These are phyloP conservation scores for Achatina immaculata DNA, from an alignment of 1,140 invertebrate genomes.

Conservation along the genomic window DNA sequence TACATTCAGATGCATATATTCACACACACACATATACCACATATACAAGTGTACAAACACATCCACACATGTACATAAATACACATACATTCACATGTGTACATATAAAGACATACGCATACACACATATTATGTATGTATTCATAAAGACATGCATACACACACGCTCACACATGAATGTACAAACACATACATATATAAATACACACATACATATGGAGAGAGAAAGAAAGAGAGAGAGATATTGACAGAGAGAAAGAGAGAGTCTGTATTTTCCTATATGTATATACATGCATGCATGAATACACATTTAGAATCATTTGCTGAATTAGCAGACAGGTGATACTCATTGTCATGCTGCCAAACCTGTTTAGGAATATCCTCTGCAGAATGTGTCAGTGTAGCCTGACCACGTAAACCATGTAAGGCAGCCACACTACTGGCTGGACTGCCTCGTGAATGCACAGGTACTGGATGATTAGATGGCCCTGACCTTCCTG, in stretches of 20 bases:
- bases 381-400: conserved; percentile 59
- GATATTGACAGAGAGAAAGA: too few relatives aligned
- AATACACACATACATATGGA: background rate
- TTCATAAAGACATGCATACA: background rate
- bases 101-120: background rate
- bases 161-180: too few relatives aligned
- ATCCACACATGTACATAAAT: too few relatives aligned
- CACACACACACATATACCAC: too few relatives aligned
- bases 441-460: conserved; percentile 55
- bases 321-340: background rate
- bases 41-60: too few relatives aligned
- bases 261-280: too few relatives aligned
- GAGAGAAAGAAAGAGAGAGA: too few relatives aligned
- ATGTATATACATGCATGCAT: background rate
- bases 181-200: too few relatives aligned
- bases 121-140: background rate
- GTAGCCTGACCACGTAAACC: conserved; percentile 44
- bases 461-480: conserved; percentile 58
- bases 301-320: background rate
- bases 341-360: background rate
- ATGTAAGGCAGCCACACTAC: conserved; percentile 44
- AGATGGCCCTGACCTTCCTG: conserved; percentile 52
- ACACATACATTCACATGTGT: too few relatives aligned
- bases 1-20: too few relatives aligned
- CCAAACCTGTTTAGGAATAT: conserved; percentile 50